Evolutionary conservation across 2,113 vertebrate species (phyloP).

Genomic region (Solea solea): DNA sequence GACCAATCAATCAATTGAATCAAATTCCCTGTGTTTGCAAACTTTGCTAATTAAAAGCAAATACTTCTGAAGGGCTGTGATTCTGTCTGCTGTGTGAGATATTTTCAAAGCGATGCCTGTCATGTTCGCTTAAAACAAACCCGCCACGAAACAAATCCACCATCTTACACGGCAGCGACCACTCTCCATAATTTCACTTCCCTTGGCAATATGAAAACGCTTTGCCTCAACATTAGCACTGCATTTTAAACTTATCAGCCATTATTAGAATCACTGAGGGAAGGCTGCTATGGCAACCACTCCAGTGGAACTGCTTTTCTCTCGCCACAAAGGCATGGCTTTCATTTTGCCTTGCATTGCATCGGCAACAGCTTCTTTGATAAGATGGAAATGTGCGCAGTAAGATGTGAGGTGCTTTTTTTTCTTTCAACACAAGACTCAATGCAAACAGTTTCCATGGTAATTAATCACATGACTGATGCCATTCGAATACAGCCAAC

Average conservation of each 20-base stretch:
- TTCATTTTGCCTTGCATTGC: constrained; percentile 24
- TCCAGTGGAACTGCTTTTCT: constrained; percentile 33
- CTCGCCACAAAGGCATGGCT: constrained; percentile 34
- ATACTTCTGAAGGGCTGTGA: background rate
- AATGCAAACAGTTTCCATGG: constrained; percentile 28
- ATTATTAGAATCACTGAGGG: constrained; percentile 34
- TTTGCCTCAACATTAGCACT: constrained; percentile 22
- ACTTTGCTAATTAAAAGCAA: background rate
- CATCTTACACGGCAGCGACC: background rate
- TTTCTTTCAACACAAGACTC: background rate
- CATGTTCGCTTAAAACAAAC: constrained; percentile 11
- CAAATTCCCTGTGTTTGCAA: constrained; percentile 21
- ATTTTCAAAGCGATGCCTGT: background rate
- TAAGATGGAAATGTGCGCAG: background rate
- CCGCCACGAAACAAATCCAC: background rate
- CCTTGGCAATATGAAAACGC: constrained; percentile 14
- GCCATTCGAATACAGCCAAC: background rate
- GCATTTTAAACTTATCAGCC: constrained; percentile 43
- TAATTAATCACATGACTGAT: constrained; percentile 16
- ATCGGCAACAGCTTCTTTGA: constrained; percentile 6
- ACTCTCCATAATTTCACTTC: constrained; percentile 23
- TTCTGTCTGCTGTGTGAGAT: background rate
- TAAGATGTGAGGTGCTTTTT: constrained; percentile 6
- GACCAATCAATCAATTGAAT: constrained; percentile 18
- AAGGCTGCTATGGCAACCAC: constrained; percentile 62